Base-by-base conservation (phyloP, 2,888 invertebrate genomes). In the Tachina fera region DNA sequence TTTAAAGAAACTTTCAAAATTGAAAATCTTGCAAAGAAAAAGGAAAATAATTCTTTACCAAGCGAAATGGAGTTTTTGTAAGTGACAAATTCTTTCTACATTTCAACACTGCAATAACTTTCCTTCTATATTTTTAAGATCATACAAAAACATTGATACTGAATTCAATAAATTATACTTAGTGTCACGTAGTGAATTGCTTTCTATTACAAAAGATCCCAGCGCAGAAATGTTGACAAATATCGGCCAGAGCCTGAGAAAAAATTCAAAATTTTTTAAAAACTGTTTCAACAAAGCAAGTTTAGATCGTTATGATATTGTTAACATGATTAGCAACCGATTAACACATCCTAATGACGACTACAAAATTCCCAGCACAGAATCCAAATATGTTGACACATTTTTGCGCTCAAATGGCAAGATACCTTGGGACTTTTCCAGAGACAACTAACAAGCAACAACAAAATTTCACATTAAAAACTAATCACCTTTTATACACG, bases 121-220 rank as follows among this genome's bases (percentile, higher is more conserved):
- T 31, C 16, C 8, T 8, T 16, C 9, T 9, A 16, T n/a, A 14
- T 11, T 19, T 76, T 67, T 4, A 19, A 80, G 80, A 31, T 51
- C 65, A 1, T 49, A 2, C 6, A 19, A 41, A 6, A 65, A 16
- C 13, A 11, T 81, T 1, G 31, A 68, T 11, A 3, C 39, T 9
- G 70, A 82, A 70, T 56, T 82, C 13, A 70, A 82, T 76, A 82
- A 76, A 76, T 16, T 71, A 10, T 82, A 82, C 10, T 49, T 71
- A 5, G 49, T 47, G 0, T 41, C 63, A 6, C 76, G 71, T 8
- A 63, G 71, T 58, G 43, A 63, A 41, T 31, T 82, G 8, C 71
- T 65, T 31, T 22, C 16, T 9, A 70, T 82, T 13, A 63, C 56
- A 8, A 63, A 49, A 43, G 63, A 76, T 71, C 70, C 82, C 13